Evolutionary conservation across 2,888 invertebrate species (phyloP).

Genomic region (Strigamia transsilvanica): DNA sequence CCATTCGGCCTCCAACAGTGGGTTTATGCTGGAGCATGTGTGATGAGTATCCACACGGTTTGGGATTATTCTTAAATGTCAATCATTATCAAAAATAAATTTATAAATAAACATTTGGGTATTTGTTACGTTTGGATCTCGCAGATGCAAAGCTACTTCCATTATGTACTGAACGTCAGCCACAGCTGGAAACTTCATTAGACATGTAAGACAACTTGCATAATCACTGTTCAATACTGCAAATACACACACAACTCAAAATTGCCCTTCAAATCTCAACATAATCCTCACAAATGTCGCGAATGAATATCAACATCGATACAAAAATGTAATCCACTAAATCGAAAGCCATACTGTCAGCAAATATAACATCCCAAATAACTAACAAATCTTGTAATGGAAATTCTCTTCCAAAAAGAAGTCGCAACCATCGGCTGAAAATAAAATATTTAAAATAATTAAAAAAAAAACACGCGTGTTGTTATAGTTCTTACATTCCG

Average conservation of each 20-base stretch:
- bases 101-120: background rate
- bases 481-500: conserved; percentile 76
- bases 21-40: conserved; percentile 54
- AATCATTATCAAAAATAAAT: conserved; percentile 9
- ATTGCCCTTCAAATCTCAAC: background rate
- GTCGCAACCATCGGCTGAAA: conserved; percentile 80
- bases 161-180: conserved; percentile 73
- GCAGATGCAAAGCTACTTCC: conserved; percentile 68
- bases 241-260: conserved; percentile 54
- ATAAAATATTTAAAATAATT: no score
- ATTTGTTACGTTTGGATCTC: conserved; percentile 55
- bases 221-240: conserved; percentile 73
- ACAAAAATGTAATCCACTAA: conserved; percentile 76
- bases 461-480: conserved; percentile 26
- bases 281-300: conserved; percentile 71
- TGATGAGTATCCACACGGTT: conserved; percentile 53
- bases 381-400: conserved; percentile 77
- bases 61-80: conserved; percentile 53
- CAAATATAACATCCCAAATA: conserved; percentile 85
- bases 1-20: conserved; percentile 55
- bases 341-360: conserved; percentile 69
- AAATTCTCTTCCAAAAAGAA: conserved; percentile 85
- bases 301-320: conserved; percentile 78
- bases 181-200: conserved; percentile 75
- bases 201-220: conserved; percentile 71